Percentiles rank a stretch among this genome's conserved stretches.
Conservation (phyloP, 2,113 vertebrate genomes). For the Pseudopodoces humilis region DNA sequence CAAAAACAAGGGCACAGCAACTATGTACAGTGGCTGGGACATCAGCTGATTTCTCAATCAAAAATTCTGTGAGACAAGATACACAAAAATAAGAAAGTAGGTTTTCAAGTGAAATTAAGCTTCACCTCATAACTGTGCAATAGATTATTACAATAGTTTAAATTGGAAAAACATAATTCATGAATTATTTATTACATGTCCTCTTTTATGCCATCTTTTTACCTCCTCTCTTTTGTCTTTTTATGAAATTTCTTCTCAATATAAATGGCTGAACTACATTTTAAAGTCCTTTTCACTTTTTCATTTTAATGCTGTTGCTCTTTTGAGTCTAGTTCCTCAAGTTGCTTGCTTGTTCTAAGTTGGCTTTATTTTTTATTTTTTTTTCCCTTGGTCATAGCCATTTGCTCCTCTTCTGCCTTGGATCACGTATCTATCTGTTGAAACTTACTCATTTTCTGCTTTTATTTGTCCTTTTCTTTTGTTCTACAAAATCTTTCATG, state of each 20-base stretch:
- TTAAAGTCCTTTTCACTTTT: not conserved
- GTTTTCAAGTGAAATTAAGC: not conserved
- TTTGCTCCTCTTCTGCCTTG: not conserved
- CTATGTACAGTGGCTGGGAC: not conserved
- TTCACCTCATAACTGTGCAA: not conserved
- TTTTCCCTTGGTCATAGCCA: not conserved
- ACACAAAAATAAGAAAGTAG: not conserved
- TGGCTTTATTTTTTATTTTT: not conserved
- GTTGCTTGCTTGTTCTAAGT: not conserved
- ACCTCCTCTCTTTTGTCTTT: not conserved
- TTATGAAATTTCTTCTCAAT: not conserved
- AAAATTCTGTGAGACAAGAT: not conserved
- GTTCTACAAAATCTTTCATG: not conserved
- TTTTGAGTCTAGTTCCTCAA: not conserved
- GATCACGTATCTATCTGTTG: not conserved
- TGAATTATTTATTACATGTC: not conserved
- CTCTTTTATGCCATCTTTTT: not conserved
- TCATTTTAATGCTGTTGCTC: not conserved
- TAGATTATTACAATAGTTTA: not conserved
- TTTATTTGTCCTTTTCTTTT: not conserved
- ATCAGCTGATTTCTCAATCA: not conserved
- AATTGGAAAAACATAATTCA: not conserved
- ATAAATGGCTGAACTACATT: not conserved
- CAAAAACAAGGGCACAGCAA: not conserved
- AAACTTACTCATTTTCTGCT: not conserved